phyloP scores from a whole-genome alignment of 2,113 vertebrate species.

The Hippocampus comes region DNA sequence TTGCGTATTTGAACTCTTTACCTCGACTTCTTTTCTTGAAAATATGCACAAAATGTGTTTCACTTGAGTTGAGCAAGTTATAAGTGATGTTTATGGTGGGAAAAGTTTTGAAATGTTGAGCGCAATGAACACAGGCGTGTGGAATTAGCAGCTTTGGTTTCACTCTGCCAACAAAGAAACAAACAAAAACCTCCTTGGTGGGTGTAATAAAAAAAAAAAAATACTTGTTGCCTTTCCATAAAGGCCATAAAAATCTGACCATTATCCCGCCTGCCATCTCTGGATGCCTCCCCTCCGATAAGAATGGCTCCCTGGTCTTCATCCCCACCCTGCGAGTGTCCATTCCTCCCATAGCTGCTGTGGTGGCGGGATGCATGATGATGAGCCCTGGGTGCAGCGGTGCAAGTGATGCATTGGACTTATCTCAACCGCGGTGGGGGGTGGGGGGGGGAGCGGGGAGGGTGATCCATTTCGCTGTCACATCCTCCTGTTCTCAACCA shows the following conservation, averaged over 20 bases:
- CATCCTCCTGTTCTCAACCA: constrained; percentile 52
- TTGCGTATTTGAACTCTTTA: no score
- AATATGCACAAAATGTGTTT: no score
- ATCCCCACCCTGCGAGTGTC: constrained; percentile 4
- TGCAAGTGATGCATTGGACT: constrained; percentile 44
- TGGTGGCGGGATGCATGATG: constrained; percentile 39
- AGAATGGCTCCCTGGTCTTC: background rate
- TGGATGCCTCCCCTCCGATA: background rate
- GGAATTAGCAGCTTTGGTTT: background rate
- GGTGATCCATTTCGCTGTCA: constrained; percentile 65
- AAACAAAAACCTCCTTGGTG: background rate
- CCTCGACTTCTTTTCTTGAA: no score
- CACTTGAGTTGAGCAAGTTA: background rate
- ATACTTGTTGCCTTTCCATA: background rate
- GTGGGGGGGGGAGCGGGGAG: background rate
- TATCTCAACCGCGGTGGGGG: background rate
- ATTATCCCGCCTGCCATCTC: background rate
- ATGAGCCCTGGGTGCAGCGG: constrained; percentile 43
- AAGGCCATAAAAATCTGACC: background rate
- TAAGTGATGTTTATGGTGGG: background rate
- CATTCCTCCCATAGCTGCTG: constrained; percentile 38
- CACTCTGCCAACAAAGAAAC: background rate
- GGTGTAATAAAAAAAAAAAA: background rate
- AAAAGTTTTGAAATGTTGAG: background rate
- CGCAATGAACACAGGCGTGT: background rate